Evolutionary conservation across 2,797 vertebrate species (phyloP).

Genomic region (Cossypha caffra): DNA sequence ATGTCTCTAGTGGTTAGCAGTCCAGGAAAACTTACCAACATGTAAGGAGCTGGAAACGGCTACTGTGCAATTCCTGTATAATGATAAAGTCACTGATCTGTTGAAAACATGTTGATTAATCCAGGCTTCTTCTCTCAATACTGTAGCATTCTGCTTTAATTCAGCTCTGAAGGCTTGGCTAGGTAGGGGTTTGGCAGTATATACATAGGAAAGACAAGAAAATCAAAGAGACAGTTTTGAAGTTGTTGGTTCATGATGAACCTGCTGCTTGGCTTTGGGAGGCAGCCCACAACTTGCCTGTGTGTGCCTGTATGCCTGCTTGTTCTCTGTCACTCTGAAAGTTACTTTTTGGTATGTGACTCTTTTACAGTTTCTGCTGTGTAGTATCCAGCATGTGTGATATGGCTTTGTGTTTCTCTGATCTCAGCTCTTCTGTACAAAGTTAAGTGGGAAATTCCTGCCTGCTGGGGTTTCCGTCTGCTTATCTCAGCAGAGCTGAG

Average conservation of each 20-base stretch:
- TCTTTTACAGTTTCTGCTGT: background rate
- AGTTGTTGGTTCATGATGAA: background rate
- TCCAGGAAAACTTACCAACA: background rate
- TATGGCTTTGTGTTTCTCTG: background rate
- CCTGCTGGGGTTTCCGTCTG: background rate
- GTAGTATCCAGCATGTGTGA: background rate
- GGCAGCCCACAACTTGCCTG: background rate
- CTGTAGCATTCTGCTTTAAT: background rate
- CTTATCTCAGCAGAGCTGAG: background rate
- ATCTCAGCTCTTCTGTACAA: background rate
- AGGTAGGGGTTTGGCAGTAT: background rate
- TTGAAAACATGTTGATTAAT: background rate
- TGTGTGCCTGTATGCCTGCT: background rate
- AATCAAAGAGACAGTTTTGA: background rate
- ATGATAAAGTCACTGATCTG: background rate
- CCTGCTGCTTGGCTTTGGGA: background rate
- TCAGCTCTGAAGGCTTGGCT: background rate
- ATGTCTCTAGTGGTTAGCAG: background rate
- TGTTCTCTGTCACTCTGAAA: background rate
- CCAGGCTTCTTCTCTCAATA: background rate
- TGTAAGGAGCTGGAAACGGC: background rate
- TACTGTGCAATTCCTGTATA: background rate
- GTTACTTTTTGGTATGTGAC: background rate
- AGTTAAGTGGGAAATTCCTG: conserved; percentile 18
- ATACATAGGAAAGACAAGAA: background rate